phyloP scores from a whole-genome alignment of 2,797 vertebrate species.

The Natrix natrix region DNA sequence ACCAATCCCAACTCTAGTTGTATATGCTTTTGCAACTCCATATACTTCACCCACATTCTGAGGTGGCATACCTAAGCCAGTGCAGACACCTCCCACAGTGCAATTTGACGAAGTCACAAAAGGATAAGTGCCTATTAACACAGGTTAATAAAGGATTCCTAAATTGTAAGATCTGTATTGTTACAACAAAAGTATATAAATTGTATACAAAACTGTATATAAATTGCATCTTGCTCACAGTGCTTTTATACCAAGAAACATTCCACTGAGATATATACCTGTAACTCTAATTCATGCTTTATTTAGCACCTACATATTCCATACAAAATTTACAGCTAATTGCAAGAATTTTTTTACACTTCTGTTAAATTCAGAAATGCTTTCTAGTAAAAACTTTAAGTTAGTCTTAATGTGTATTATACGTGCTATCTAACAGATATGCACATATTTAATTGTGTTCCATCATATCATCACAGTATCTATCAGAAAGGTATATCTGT shows the following conservation, averaged over 20 bases:
- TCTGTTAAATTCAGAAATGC: not conserved
- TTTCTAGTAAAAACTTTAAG: not conserved
- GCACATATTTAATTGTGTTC: not conserved
- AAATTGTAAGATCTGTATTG: too few relatives aligned
- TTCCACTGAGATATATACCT: not conserved
- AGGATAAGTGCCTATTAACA: constrained; percentile 87
- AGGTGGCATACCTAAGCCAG: constrained; percentile 93
- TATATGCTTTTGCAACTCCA: constrained; percentile 95
- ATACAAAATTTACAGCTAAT: not conserved
- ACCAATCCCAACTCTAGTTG: constrained; percentile 94
- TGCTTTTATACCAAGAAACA: not conserved
- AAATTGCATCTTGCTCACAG: not conserved
- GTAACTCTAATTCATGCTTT: not conserved
- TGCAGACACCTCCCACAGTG: constrained; percentile 96
- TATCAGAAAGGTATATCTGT: not conserved
- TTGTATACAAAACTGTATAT: not conserved
- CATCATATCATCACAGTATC: not conserved
- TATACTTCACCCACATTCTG: constrained; percentile 94
- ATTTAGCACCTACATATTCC: not conserved
- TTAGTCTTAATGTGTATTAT: not conserved
- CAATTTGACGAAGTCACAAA: constrained; percentile 99
- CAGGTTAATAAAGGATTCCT: not conserved
- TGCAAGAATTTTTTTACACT: not conserved
- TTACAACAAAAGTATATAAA: not conserved
- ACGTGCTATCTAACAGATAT: not conserved